Evolutionary conservation across 2,113 vertebrate genomes (phyloP).

Genomic region (Lichenostomus cassidix): DNA sequence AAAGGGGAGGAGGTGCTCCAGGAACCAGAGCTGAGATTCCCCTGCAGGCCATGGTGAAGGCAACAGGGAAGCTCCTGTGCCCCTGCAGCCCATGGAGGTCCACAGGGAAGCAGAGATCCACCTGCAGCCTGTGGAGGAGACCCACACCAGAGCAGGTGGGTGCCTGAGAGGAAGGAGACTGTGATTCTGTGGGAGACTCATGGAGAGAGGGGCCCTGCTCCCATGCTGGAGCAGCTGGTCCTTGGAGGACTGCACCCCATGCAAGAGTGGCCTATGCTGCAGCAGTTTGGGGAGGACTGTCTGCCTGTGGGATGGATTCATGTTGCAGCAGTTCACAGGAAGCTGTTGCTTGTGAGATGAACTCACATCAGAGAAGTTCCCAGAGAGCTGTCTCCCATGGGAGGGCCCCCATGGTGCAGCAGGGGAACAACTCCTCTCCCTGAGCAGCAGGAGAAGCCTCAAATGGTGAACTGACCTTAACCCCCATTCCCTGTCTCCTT

Average conservation of each 20-base stretch:
- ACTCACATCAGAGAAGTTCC: background rate
- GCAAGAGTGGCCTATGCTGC: background rate
- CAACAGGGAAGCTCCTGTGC: background rate
- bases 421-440: background rate
- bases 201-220: background rate
- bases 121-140: background rate
- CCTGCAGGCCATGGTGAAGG: accelerated
- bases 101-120: background rate
- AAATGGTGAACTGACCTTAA: background rate
- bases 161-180: background rate
- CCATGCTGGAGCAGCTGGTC: background rate
- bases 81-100: background rate
- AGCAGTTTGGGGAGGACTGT: background rate
- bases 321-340: accelerated
- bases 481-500: background rate
- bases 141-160: accelerated
- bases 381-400: background rate
- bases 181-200: background rate
- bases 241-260: background rate
- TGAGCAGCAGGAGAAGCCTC: background rate
- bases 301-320: background rate
- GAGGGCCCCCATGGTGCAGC: background rate
- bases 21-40: background rate
- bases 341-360: background rate
- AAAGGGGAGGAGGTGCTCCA: background rate